Base-by-base conservation (phyloP, 1,140 invertebrate species). In the Zaprionus davidi region DNA sequence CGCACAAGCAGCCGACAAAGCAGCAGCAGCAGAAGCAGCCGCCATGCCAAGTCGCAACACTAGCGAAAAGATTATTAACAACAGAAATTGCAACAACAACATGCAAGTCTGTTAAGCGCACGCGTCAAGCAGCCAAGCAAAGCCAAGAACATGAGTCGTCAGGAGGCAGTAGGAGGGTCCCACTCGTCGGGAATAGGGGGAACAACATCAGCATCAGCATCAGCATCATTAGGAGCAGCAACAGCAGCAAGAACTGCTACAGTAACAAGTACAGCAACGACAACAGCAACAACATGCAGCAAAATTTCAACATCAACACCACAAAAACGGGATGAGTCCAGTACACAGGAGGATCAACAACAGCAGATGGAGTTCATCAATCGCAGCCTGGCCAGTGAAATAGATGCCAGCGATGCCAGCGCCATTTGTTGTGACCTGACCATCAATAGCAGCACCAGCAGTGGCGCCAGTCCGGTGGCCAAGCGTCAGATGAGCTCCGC, bases 251-350 rank as follows among this genome's bases (percentile, higher is more conserved):
- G 51, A 62, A 49, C 53, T 57, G 2, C 66, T 64, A 31, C 71
- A 34, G 31, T 73, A 80, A 20, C 65, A 53, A 20, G 65, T 49
- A 11, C 58, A 49, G 17, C 70, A 70, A 31, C 71, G 17, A 28
- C 60, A 63, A 51, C 65, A 20, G 44, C 36, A 20, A 56, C 53
- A 60, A 57, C 69, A 64, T 66, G 74, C 66, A 85, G 74, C 76
- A 91, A 90, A 79, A 91, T 91, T 59, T 91, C 88, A 65, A 91
- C 88, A 57, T 91, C 88, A 5, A 91, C 88, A 11, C 88, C 88
- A 51, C 84, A 91, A 55, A 91, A 91, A 53, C 58, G 71, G n/a
- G 65, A 76, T 71, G 81, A 65, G 4, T 62, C 34, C 15, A 20
- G 46, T 13, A 24, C 46, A 36, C 55, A 11, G n/a, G 62, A 76